Base-by-base conservation (phyloP, 2,113 vertebrate species). In the Oxygymnocypris stewartii region DNA sequence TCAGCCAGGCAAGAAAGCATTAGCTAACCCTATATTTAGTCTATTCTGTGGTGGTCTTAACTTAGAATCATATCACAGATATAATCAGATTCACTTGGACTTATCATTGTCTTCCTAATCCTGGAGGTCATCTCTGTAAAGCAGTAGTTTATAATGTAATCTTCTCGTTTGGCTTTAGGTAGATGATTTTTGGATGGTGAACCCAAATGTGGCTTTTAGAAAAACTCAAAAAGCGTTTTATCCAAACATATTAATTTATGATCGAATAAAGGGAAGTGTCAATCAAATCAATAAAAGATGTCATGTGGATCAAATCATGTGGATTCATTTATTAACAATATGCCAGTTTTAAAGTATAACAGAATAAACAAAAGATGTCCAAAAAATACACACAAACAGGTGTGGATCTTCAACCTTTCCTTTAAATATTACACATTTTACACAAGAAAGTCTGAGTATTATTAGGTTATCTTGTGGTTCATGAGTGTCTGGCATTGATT, bases 231-330 rank as follows among this genome's bases (percentile, higher is more conserved):
- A 92, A 87, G 93, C 94, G 92, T 90, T 94, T 96, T 96, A 93
- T 96, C 90, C 93, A 97, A 98, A 97, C 96, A n/a, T 95, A 89
- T 96, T 94, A 94, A 95, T 93, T 95, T 90, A 91, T 94, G 94
- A 95, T 92, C 91, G 80, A 76, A 74, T 92, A 82, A 57, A 88
- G 92, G 90, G 92, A 93, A 92, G 91, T n/a, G n/a, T n/a, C n/a
- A n/a, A n/a, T n/a, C n/a, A n/a, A n/a, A n/a, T n/a, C n/a, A n/a
- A n/a, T n/a, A n/a, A n/a, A n/a, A n/a, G n/a, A n/a, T n/a, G n/a
- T n/a, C n/a, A n/a, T n/a, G n/a, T n/a, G n/a, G n/a, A n/a, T 97
- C 96, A 96, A 71, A 87, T 82, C 85, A 89, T n/a, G 5, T 37
- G 85, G 87, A 94, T 94, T 91, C n/a, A n/a, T n/a, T 95, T 96